Evolutionary conservation across 2,797 vertebrate genomes (phyloP).

Genomic region (Sebastiscus tertius): DNA sequence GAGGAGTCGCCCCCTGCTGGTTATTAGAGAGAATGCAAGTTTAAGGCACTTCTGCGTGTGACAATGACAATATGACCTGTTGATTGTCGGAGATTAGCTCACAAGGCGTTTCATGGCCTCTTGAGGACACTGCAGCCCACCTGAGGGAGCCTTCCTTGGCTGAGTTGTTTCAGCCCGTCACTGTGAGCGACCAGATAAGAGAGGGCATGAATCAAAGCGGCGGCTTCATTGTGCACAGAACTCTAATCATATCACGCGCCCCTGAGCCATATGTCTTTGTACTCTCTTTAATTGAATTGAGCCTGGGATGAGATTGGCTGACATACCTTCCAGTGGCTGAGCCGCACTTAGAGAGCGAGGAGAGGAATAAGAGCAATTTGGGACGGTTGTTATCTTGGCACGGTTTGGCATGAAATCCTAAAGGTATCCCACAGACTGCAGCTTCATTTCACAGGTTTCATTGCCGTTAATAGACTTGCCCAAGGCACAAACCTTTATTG

Average conservation of each 20-base stretch:
- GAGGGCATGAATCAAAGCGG: conserved; percentile 73
- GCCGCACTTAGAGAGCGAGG: conserved; percentile 33
- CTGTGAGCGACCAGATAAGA: conserved; percentile 52
- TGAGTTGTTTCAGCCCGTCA: conserved; percentile 8
- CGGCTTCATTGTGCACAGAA: conserved; percentile 54
- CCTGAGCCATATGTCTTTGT: conserved; percentile 76
- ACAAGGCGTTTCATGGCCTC: conserved; percentile 1
- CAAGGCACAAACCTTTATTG: conserved; percentile 14
- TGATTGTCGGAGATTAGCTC: conserved; percentile 19
- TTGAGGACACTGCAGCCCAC: conserved; percentile 7
- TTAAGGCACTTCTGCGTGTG: background rate
- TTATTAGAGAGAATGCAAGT: no score
- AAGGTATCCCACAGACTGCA: background rate
- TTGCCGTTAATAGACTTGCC: background rate
- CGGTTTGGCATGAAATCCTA: conserved; percentile 23
- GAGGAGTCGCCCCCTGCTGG: no score
- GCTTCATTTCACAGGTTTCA: conserved; percentile 10
- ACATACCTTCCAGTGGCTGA: conserved; percentile 66
- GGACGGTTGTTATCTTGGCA: conserved; percentile 47
- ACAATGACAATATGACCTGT: conserved; percentile 18
- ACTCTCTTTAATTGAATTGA: conserved; percentile 82
- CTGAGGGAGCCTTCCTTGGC: conserved; percentile 26
- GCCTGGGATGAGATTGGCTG: conserved; percentile 73
- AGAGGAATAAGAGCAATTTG: conserved; percentile 37
- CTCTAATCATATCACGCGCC: conserved; percentile 81